These are phyloP conservation scores for Addax nasomaculatus DNA, from an alignment of 2,113 vertebrate genomes.

Conservation along the genomic window DNA sequence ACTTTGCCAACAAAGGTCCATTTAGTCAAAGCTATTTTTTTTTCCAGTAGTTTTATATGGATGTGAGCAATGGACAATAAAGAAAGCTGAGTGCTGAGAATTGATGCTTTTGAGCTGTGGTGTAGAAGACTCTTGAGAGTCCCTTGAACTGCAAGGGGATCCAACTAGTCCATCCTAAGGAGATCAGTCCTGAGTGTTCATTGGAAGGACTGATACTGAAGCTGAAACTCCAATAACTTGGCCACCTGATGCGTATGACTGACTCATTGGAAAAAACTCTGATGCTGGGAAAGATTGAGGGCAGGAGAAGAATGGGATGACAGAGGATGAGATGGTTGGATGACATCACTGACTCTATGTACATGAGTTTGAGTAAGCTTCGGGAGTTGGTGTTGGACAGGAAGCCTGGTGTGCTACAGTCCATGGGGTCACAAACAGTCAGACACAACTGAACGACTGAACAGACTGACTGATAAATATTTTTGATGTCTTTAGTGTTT, in stretches of 20 bases:
- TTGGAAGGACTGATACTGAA: neutral
- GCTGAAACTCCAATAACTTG: neutral
- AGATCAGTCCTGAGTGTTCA: neutral
- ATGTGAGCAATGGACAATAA: neutral
- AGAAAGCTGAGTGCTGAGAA: neutral
- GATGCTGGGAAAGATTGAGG: neutral
- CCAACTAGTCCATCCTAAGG: neutral
- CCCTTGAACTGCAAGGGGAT: neutral
- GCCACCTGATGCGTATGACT: neutral
- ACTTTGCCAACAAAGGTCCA: neutral
- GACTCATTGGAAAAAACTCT: neutral
- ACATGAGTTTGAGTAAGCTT: neutral
- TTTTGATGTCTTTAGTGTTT: neutral
- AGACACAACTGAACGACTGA: neutral
- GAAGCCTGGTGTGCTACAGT: neutral
- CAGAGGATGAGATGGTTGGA: neutral
- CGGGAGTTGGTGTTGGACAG: rapidly evolving
- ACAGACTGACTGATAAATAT: neutral
- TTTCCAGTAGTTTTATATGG: neutral
- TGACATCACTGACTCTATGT: neutral
- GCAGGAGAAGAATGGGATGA: neutral
- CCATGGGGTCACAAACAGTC: neutral
- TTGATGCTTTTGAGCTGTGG: neutral
- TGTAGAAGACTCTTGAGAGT: neutral
- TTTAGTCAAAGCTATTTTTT: neutral